Percentiles rank a stretch among this genome's conserved stretches.
Conservation (phyloP, 1,140 invertebrate genomes). For the Delia radicum region DNA sequence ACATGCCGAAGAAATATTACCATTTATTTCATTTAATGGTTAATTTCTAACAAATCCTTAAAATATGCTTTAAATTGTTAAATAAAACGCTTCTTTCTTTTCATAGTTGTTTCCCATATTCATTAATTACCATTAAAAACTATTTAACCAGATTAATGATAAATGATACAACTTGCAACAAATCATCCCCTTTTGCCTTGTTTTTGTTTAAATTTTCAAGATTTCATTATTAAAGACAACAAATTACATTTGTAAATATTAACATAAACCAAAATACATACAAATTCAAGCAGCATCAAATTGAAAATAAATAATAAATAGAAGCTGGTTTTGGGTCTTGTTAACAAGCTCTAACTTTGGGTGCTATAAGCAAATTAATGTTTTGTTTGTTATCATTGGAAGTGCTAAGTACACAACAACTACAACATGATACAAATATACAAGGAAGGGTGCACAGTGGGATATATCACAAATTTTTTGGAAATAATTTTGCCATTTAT, state of each 20-base stretch:
- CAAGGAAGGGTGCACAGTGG: background rate
- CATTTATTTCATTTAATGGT: background rate
- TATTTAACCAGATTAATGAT: constrained; percentile 20
- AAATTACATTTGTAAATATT: constrained; percentile 23
- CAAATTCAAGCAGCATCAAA: too few relatives aligned
- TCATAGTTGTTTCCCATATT: background rate
- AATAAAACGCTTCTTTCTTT: background rate
- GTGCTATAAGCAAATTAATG: background rate
- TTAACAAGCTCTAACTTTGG: background rate
- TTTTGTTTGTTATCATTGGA: background rate
- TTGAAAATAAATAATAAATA: background rate
- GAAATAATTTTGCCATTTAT: too few relatives aligned
- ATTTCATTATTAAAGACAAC: background rate
- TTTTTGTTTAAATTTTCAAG: background rate
- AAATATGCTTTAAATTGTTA: background rate
- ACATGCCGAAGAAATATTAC: too few relatives aligned
- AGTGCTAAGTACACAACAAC: constrained; percentile 9
- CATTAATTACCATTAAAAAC: constrained; percentile 16
- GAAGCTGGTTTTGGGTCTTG: background rate
- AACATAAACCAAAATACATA: background rate
- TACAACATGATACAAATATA: background rate
- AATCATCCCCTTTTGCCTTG: background rate
- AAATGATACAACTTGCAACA: background rate
- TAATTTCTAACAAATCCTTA: background rate
- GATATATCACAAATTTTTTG: background rate